Conservation (phyloP, 2,113 vertebrate genomes). For the Sorex fumeus region DNA sequence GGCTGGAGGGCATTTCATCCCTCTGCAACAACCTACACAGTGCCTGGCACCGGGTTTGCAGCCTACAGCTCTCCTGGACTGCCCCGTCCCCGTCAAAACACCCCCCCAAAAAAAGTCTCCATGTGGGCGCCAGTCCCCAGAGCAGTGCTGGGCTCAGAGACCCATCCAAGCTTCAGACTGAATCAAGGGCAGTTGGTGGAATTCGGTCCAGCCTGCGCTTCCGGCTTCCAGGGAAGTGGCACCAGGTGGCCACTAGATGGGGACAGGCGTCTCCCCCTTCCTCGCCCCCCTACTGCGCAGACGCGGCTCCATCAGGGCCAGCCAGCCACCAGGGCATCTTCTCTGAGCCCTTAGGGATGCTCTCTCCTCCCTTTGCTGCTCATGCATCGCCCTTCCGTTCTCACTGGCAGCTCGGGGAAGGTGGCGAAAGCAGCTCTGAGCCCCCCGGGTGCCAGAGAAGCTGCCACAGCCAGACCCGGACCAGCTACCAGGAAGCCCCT, state of each 20-base stretch:
- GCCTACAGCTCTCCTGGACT: background rate
- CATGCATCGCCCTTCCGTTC: background rate
- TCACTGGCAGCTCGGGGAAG: background rate
- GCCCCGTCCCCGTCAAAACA: background rate
- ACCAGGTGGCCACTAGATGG: background rate
- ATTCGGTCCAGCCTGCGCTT: too few species aligned
- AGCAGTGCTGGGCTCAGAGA: too few species aligned
- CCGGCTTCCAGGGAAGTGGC: background rate
- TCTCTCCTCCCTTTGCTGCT: background rate
- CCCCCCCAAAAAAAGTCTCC: accelerated
- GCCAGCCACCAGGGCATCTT: background rate
- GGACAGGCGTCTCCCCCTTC: background rate
- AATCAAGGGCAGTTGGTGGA: background rate
- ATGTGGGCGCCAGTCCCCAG: background rate
- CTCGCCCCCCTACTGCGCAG: background rate
- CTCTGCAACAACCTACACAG: background rate
- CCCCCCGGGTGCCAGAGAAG: background rate
- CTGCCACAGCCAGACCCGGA: background rate
- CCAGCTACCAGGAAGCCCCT: background rate
- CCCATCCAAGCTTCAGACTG: background rate
- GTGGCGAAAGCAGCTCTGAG: background rate
- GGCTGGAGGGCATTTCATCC: accelerated
- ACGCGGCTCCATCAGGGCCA: too few species aligned
- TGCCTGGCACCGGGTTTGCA: accelerated
- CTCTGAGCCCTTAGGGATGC: background rate